These are phyloP conservation scores for Ploceus nigricollis DNA, from an alignment of 2,113 vertebrate genomes.

Conservation along the genomic window DNA sequence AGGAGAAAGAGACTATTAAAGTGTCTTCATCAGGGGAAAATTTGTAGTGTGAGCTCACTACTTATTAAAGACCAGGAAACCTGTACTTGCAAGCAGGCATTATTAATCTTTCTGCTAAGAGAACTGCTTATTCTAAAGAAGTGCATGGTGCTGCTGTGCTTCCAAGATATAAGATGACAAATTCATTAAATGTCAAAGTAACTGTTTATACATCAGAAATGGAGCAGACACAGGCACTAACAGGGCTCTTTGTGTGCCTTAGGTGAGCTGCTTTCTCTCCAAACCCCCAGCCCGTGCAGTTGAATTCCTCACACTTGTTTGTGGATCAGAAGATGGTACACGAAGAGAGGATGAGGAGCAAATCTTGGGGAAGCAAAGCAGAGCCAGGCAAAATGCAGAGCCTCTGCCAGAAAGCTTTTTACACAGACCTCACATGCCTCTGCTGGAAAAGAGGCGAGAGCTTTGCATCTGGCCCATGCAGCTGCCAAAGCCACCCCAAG, in stretches of 20 bases:
- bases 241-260: neutral
- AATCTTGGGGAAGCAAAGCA: conserved; percentile 17
- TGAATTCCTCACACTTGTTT: neutral
- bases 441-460: conserved; percentile 46
- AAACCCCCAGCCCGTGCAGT: accelerated
- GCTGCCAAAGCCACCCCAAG: conserved; percentile 65
- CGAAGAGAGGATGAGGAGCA: neutral
- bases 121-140: neutral
- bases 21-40: conserved; percentile 18
- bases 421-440: conserved; percentile 50
- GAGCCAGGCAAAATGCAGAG: conserved; percentile 13
- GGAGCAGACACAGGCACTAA: neutral
- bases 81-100: neutral
- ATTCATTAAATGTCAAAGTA: conserved; percentile 17
- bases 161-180: conserved; percentile 17
- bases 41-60: neutral
- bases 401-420: conserved; percentile 51
- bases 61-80: conserved; percentile 24
- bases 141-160: neutral
- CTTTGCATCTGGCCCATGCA: conserved; percentile 51
- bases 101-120: conserved; percentile 40
- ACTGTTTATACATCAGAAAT: conserved; percentile 4
- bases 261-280: neutral
- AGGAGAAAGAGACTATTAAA: conserved; percentile 23
- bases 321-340: neutral